phyloP scores from a whole-genome alignment of 2,888 invertebrate genomes.

The Oithona nana region DNA sequence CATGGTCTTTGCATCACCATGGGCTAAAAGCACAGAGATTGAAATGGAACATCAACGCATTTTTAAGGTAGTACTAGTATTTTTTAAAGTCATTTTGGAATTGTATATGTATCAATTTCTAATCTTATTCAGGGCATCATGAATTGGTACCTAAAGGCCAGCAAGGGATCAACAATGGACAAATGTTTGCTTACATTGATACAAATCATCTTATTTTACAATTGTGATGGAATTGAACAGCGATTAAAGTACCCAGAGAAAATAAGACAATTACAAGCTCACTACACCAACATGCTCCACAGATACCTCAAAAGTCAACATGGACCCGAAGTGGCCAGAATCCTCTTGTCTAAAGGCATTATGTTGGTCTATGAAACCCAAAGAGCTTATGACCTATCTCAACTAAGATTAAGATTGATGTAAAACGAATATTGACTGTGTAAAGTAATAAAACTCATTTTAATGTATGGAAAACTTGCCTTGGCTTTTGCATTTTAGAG shows the following conservation, averaged over 20 bases:
- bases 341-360: background rate
- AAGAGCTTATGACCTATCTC: background rate
- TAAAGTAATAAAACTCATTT: too few species aligned
- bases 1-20: background rate
- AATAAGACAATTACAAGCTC: background rate
- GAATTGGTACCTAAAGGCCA: too few species aligned
- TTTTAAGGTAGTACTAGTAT: too few species aligned
- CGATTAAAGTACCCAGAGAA: background rate
- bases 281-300: background rate
- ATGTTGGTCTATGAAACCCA: background rate
- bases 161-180: too few species aligned
- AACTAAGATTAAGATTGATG: background rate
- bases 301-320: background rate
- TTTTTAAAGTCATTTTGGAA: too few species aligned
- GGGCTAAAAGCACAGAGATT: background rate
- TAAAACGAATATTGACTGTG: too few species aligned
- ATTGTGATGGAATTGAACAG: background rate
- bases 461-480: too few species aligned
- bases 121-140: too few species aligned
- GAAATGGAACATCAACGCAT: background rate
- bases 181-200: background rate
- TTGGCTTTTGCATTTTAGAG: too few species aligned
- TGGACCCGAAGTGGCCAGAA: background rate
- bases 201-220: background rate
- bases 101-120: too few species aligned